Conservation (phyloP, 2,888 invertebrate species). For the Leistus spinibarbis region DNA sequence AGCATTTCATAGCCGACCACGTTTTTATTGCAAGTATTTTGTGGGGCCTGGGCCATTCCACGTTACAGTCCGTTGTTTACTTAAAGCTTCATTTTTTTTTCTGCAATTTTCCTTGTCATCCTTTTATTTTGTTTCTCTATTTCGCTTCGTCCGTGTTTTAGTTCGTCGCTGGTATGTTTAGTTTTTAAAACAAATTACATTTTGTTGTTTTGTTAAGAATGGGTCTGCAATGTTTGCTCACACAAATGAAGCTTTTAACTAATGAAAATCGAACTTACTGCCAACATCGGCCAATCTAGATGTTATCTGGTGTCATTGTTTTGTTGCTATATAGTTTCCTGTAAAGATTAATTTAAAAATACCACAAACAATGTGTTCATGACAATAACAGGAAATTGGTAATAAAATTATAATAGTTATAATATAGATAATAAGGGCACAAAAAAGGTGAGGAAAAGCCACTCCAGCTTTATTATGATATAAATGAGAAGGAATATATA, state of each 20-base stretch:
- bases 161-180: constrained; percentile 6
- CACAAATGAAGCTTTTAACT: constrained; percentile 14
- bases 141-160: background rate
- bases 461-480: too few relatives aligned
- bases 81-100: constrained; percentile 31
- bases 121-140: background rate
- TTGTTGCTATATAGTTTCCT: background rate
- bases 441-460: too few relatives aligned
- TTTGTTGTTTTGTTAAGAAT: background rate
- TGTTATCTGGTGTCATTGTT: background rate
- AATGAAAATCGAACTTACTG: constrained; percentile 6
- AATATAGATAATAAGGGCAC: too few relatives aligned
- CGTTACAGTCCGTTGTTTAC: constrained; percentile 31
- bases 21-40: constrained; percentile 35
- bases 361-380: too few relatives aligned
- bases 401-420: too few relatives aligned
- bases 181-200: constrained; percentile 19
- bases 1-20: constrained; percentile 23
- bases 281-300: background rate
- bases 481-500: too few relatives aligned
- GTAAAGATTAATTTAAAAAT: too few relatives aligned
- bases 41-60: constrained; percentile 19
- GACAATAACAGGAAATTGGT: too few relatives aligned
- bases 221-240: background rate
- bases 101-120: background rate